These are phyloP conservation scores for Paraescarpia echinospica DNA, from an alignment of 1,140 invertebrate species.

Conservation along the genomic window DNA sequence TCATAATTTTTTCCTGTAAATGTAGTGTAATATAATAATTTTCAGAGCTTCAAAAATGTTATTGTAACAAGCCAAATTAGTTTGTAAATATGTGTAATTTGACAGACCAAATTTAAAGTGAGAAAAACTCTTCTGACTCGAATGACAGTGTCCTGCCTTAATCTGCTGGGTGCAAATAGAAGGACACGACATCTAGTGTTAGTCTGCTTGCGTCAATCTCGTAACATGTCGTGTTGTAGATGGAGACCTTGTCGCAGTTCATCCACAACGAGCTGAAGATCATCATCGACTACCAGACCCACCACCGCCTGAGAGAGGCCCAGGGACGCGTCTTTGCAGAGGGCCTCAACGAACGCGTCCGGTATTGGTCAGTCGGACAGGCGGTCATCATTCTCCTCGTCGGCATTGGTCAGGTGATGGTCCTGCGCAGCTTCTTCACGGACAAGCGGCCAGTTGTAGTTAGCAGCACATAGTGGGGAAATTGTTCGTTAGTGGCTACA, in stretches of 20 bases:
- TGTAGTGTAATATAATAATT: too few species aligned
- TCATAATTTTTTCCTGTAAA: too few species aligned
- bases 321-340: conserved; percentile 92
- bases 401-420: conserved; percentile 84
- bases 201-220: background rate
- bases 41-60: too few species aligned
- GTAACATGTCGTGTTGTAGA: conserved; percentile 61
- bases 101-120: too few species aligned
- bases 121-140: too few species aligned
- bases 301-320: conserved; percentile 91
- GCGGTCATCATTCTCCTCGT: conserved; percentile 82
- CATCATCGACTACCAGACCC: conserved; percentile 92
- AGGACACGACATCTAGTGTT: background rate
- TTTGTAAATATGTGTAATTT: too few species aligned
- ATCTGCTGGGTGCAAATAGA: background rate
- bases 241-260: conserved; percentile 86
- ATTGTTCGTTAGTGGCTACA: background rate
- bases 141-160: too few species aligned
- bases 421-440: conserved; percentile 93
- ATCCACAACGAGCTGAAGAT: conserved; percentile 85
- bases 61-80: too few species aligned
- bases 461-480: conserved; percentile 12
- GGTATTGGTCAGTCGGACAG: conserved; percentile 90
- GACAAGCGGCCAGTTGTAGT: conserved; percentile 64
- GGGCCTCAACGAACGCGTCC: conserved; percentile 89